Evolutionary conservation across 2,888 invertebrate species (phyloP), one percentile per base, ranked within the genome.

Genomic region (Microchrysa polita): DNA sequence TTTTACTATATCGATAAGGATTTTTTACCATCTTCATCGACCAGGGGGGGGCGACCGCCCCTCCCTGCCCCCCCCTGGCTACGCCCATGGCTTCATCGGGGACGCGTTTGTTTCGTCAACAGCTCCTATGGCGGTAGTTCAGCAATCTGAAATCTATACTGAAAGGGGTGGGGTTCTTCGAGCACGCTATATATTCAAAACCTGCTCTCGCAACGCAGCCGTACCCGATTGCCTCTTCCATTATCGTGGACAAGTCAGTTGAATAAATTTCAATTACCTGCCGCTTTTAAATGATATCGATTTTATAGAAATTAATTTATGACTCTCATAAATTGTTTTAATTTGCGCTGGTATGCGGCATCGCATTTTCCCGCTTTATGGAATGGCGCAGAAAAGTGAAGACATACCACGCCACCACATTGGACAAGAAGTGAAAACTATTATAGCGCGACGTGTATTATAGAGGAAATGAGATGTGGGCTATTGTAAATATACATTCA

Each of bases 281-380:
- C 48, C 60, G n/a, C n/a, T 72, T 60, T 60, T 72, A 72, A 72
- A 72, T 72, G 72, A 59, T 59, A 60, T 72, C 72, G 72, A 72
- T 72, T 72, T 60, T 72, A 72, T 72, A 72, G 55, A 69, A 60
- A 60, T 60, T 23, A 60, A 72, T 72, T 72, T 72, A 72, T 72
- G 72, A 60, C 44, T 20, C 34, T 18, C 34, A 72, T 72, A 72
- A 60, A 57, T 55, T 55, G 69, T 42, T 69, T 69, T 55, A 69
- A 69, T 69, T 57, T 55, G 40, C 20, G 20, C 55, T 20, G 23
- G 69, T 55, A 57, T 53, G 67, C 23, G 57, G 34, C 10, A 48
- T 27, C 65, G 48, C 65, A 65, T 65, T 65, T 22, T 48, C 40
- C 61, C n/a, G 52, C 16, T 16, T 2, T 16, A 14, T 52, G 52